Evolutionary conservation across 2,888 invertebrate species (phyloP), one percentile per base, ranked within the genome.

Genomic region (Luperina nickerlii): DNA sequence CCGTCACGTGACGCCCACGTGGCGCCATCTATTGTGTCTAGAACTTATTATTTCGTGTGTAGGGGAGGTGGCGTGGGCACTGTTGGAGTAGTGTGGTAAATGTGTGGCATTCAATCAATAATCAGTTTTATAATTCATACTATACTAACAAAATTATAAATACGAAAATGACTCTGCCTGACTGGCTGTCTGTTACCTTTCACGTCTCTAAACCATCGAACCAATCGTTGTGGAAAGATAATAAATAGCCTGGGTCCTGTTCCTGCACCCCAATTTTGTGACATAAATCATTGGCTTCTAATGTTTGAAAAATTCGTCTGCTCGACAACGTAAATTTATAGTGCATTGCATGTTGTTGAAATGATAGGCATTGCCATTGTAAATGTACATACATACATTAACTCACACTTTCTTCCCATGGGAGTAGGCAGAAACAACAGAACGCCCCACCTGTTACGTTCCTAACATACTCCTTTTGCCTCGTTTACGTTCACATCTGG

Each of bases 11-110:
- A 57, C 90, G 13, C 91, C 92, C 94, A 85, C 89, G 89, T 88
- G 96, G 91, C 94, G 92, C 89, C 94, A 91, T 92, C 95, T 95
- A 93, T 95, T 96, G 94, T 94, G 85, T 86, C 83, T 71, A 57
- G 70, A 90, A 87, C 92, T 93, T 92, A 92, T 95, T 95, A 94
- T 91, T 92, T 93, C 27, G 9, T 48, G 76, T 91, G 68, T 54
- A 83, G 88, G 87, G 86, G 60, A 32, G 32, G 24, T 60, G n/a
- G n/a, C 20, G 48, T 62, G 15, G 57, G n/a, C 54, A 7, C n/a
- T 80, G 67, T 69, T 76, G 54, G 38, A 74, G 20, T 57, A 11
- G 38, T 70, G 67, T 70, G 74, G 73, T 69, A 66, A 54, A 42
- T 32, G 15, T 20, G 24, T 70, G 84, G 3, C 11, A 32, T 74